Evolutionary conservation across 2,888 invertebrate species (phyloP).

Genomic region (Trachelus stipa): DNA sequence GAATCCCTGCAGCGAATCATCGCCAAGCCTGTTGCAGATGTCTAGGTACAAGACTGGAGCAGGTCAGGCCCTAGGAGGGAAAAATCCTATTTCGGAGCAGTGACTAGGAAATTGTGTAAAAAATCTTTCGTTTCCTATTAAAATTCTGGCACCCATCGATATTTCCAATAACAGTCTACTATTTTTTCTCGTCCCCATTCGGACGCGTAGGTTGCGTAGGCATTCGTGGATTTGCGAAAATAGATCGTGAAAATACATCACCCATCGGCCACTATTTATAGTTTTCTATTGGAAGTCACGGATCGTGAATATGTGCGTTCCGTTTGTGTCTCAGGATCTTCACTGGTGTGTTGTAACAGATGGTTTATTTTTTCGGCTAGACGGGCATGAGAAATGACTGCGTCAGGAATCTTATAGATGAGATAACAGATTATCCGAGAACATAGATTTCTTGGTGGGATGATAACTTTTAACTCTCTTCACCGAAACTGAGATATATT

Average conservation of each 20-base stretch:
- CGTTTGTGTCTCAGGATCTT: slow-evolving; percentile 46
- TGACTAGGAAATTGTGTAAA: neutral
- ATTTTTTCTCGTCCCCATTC: slow-evolving; percentile 12
- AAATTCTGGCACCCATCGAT: neutral
- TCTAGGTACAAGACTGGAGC: neutral
- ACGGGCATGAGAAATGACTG: neutral
- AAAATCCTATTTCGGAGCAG: neutral
- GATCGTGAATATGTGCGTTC: slow-evolving; percentile 46
- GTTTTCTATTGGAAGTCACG: slow-evolving; percentile 59
- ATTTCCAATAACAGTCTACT: slow-evolving; percentile 16
- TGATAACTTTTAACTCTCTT: neutral
- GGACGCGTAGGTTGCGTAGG: slow-evolving; percentile 20
- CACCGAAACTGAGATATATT: neutral
- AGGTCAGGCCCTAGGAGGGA: neutral
- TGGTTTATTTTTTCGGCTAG: slow-evolving; percentile 37
- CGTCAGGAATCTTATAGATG: slow-evolving; percentile 24
- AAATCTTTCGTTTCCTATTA: neutral
- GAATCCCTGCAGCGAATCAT: neutral
- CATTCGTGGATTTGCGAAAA: slow-evolving; percentile 55
- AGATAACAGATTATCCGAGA: slow-evolving; percentile 35
- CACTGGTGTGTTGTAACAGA: slow-evolving; percentile 50
- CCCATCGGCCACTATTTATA: slow-evolving; percentile 62
- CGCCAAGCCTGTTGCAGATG: neutral
- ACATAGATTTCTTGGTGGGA: neutral
- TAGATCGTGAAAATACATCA: slow-evolving; percentile 59